Base-by-base conservation (phyloP, 2,888 invertebrate genomes). In the Agonopterix arenella region DNA sequence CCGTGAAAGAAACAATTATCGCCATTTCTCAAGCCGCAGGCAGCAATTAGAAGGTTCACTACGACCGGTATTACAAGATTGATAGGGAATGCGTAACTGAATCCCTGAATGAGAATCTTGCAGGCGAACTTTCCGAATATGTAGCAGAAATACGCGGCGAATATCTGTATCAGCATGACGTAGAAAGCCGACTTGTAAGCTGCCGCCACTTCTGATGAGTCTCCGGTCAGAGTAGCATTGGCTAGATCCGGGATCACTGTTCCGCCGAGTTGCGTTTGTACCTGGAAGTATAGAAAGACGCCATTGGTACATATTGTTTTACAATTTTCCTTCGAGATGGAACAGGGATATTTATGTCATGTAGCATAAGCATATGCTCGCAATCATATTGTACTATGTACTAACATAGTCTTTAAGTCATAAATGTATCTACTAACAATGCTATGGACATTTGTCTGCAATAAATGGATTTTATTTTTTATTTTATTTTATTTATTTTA, bases 61-160 rank as follows among this genome's bases (percentile, higher is more conserved):
- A 96, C 93, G 10, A 97, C 91, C 0, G 98, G 98, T 51, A 98
- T 96, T 0, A 97, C 95, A 55, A 99, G 91, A 78, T 96, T 97
- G 5, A 99, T 95, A 0, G 99, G 98, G 64, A 99, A 96, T 0
- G 99, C 98, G 73, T 98, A 98, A 73, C 98, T 97, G 90, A 98
- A 97, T 16, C 97, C 96, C 90, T 99, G 99, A 60, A 99, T 98
- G 66, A 97, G 93, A 68, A 98, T 97, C 86, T 98, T 98, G 86
- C 98, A 98, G 2, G 97, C 97, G 62, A 98, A 98, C 85, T 98
- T 98, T 57, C 97, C 97, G 68, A 97, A 96, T 60, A 97, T 94
- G 70, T 98, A 98, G 65, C 96, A 96, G 47, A 97, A 89, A 69
- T 97, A 96, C 4, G 97, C 94, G 1, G 96, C 93, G 49, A 94